Evolutionary conservation across 2,797 vertebrate genomes (phyloP).

Genomic region (Pseudochirops corinnae): DNA sequence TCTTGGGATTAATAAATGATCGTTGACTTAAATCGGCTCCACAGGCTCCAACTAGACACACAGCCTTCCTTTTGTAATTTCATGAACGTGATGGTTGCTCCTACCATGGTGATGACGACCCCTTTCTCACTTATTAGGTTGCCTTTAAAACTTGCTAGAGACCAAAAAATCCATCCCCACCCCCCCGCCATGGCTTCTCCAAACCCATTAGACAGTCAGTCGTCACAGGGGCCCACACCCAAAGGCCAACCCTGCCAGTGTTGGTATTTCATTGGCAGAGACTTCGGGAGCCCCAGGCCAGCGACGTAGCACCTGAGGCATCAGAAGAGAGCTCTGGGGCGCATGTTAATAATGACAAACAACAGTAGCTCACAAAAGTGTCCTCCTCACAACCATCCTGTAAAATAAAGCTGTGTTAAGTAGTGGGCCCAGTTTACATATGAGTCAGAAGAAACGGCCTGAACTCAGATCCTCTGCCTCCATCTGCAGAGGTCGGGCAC

Average conservation of each 20-base stretch:
- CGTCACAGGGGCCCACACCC: not conserved
- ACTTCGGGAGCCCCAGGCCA: not conserved
- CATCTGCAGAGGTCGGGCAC: not conserved
- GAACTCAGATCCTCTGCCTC: not conserved
- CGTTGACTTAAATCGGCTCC: not conserved
- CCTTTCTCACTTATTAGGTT: not conserved
- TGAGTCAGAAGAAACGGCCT: not conserved
- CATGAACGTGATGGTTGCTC: not conserved
- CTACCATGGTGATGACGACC: not conserved
- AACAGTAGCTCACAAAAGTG: not conserved
- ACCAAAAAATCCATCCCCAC: not conserved
- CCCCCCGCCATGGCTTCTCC: rapidly evolving
- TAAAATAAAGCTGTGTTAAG: not conserved
- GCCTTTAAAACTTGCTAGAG: not conserved
- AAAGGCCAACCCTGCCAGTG: not conserved
- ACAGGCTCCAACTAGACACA: no score
- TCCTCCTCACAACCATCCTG: not conserved
- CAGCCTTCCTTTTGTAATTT: not conserved
- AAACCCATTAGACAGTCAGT: not conserved
- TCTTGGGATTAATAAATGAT: not conserved
- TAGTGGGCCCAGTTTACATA: not conserved
- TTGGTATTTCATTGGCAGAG: no score
- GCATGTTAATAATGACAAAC: no score
- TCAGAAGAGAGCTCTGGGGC: not conserved
- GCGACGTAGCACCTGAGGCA: rapidly evolving